Evolutionary conservation across 64 coral and sea anemone species (phyloP).

Genomic region (Porites lutea): DNA sequence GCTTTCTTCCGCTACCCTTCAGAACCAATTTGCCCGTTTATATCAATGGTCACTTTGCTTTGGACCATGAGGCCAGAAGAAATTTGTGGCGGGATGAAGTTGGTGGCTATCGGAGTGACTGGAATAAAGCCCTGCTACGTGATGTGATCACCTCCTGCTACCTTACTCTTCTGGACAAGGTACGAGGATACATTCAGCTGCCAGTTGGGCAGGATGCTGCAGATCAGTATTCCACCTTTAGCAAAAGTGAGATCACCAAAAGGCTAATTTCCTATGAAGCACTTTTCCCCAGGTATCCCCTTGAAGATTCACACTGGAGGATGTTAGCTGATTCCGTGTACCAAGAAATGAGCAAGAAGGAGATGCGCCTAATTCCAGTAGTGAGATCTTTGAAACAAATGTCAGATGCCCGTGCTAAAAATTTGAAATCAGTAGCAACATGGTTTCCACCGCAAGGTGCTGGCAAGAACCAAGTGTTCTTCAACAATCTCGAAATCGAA

Average conservation of each 20-base stretch:
- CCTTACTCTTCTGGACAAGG: conserved; percentile 38
- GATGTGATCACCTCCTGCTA: conserved; percentile 67
- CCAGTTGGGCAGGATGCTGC: neutral
- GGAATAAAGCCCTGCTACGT: conserved; percentile 47
- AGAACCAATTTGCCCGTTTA: conserved; percentile 68
- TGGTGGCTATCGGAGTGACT: conserved; percentile 38
- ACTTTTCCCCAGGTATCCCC: conserved; percentile 39
- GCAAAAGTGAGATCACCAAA: neutral
- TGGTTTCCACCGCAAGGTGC: too few species aligned
- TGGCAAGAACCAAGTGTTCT: too few species aligned
- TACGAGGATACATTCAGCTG: conserved; percentile 20
- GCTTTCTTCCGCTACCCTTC: conserved; percentile 75
- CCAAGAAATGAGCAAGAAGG: too few species aligned
- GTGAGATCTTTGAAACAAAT: neutral
- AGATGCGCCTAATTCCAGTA: neutral
- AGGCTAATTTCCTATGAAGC: conserved; percentile 16
- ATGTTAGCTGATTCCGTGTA: too few species aligned
- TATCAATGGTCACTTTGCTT: conserved; percentile 77
- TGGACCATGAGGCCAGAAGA: conserved; percentile 75
- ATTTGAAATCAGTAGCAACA: neutral
- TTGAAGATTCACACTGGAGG: neutral
- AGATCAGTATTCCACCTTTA: neutral
- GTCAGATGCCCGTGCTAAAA: neutral
- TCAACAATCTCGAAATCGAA: too few species aligned
- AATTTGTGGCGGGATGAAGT: conserved; percentile 36